phyloP scores from a whole-genome alignment of 2,888 invertebrate genomes.

The Himalopsyche tibetana region DNA sequence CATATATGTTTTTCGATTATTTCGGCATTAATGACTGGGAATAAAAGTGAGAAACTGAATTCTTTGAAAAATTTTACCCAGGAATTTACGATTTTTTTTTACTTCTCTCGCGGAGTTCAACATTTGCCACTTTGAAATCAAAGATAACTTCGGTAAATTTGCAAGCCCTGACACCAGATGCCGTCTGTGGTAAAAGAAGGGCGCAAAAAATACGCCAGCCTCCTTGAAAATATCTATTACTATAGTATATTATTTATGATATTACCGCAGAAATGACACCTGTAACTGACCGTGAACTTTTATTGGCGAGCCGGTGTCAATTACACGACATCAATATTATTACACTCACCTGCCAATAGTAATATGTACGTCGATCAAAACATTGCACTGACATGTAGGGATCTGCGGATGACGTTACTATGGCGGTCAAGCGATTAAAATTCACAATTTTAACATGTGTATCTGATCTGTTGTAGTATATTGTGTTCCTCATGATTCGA shows the following conservation, averaged over 20 bases:
- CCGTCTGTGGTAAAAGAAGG: too few species aligned
- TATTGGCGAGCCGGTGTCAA: not conserved
- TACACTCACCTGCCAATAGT: not conserved
- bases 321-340: slow-evolving; percentile 8
- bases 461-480: not conserved
- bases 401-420: not conserved
- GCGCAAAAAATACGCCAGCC: too few species aligned
- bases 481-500: not conserved
- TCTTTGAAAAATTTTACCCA: too few species aligned
- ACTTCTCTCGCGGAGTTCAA: too few species aligned
- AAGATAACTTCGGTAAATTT: too few species aligned
- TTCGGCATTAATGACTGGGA: too few species aligned
- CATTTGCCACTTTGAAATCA: too few species aligned
- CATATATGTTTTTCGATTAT: too few species aligned
- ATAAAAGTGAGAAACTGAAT: too few species aligned
- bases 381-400: not conserved
- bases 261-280: not conserved
- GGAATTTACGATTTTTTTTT: too few species aligned
- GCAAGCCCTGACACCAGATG: too few species aligned
- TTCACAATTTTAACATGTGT: not conserved
- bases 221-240: not conserved
- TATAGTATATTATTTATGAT: not conserved
- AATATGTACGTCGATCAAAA: slow-evolving; percentile 6
- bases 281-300: not conserved
- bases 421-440: not conserved